Base-by-base conservation (phyloP, 2,113 vertebrate genomes). In the Opisthocomus hoazin region DNA sequence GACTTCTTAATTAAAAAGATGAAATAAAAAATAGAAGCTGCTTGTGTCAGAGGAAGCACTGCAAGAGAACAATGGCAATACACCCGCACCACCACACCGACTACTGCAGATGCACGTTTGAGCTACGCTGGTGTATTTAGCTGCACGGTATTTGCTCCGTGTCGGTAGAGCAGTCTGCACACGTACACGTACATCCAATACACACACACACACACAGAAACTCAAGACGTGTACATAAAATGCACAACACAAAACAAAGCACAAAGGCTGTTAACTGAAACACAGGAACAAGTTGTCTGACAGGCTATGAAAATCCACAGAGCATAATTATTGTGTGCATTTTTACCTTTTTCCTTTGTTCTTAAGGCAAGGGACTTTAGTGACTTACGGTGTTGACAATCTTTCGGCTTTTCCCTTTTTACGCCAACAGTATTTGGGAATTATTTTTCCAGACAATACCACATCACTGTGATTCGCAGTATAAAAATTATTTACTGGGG, bases 331-430 rank as follows among this genome's bases (percentile, higher is more conserved):
- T 64, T 24, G 79, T 75, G 77, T 90, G 92, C 93, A 75, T 93
- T 94, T 96, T 95, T 94, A 94, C 88, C 91, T 91, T 60, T 51
- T 79, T 96, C 91, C 97, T 98, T 98, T 98, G 97, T 98, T 97
- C 94, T 97, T 95, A 94, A 84, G 45, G 70, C 84, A 85, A 91
- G 96, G 85, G 90, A 82, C 79, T 95, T 91, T 91, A 89, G 84
- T 92, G 95, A 89, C 78, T 92, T 96, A 95, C 58, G 80, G 68
- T 64, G 82, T 70, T 83, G 94, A 96, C 87, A 95, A 92, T 94
- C 94, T 90, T 81, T 95, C 92, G 18, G 71, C 94, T 96, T 96
- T 94, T 90, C 86, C 77, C 43, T 90, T 91, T 96, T 94, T 95
- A 95, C 24, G 18, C 66, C 80, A 93, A 73, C 63, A 64, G 76